A percentile compares a stretch with the other conserved stretches of the same genome.
Evolutionary conservation across 2,797 vertebrate genomes (phyloP).

Genomic region (Darevskia mixta): DNA sequence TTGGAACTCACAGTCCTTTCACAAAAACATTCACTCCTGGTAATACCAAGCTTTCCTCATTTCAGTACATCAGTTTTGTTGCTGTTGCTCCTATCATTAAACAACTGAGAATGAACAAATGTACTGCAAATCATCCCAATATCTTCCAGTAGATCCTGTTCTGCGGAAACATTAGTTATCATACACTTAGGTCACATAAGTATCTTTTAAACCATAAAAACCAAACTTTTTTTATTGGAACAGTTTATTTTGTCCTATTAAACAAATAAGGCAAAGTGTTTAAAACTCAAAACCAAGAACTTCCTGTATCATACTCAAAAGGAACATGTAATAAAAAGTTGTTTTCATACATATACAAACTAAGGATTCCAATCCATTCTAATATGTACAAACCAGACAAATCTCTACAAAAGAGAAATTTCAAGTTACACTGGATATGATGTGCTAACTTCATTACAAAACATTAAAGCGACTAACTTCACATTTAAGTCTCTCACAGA

Average conservation of each 20-base stretch:
- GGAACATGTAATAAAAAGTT: conserved; percentile 66
- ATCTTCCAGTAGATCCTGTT: no score
- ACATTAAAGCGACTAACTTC: conserved; percentile 83
- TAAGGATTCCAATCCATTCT: conserved; percentile 56
- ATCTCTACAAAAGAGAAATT: conserved; percentile 79
- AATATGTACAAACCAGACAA: conserved; percentile 79
- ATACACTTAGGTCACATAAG: no score
- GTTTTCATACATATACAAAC: conserved; percentile 78
- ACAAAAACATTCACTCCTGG: no score
- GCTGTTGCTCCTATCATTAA: no score
- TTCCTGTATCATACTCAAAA: conserved; percentile 68
- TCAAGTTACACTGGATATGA: conserved; percentile 59
- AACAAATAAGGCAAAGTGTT: conserved; percentile 72
- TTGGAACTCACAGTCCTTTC: no score
- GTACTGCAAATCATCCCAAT: no score
- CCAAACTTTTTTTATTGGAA: conserved; percentile 31
- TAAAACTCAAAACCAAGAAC: conserved; percentile 61
- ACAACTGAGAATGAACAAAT: no score
- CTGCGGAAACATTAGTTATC: no score
- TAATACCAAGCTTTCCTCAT: no score
- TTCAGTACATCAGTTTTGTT: no score
- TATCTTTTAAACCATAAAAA: background rate
- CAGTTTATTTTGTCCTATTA: conserved; percentile 78
- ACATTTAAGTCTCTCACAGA: conserved; percentile 74
- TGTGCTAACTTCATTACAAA: conserved; percentile 71